A percentile compares a stretch with the other conserved stretches of the same genome.
Evolutionary conservation across 2,888 invertebrate species (phyloP).

Genomic region (Perdita meconis): DNA sequence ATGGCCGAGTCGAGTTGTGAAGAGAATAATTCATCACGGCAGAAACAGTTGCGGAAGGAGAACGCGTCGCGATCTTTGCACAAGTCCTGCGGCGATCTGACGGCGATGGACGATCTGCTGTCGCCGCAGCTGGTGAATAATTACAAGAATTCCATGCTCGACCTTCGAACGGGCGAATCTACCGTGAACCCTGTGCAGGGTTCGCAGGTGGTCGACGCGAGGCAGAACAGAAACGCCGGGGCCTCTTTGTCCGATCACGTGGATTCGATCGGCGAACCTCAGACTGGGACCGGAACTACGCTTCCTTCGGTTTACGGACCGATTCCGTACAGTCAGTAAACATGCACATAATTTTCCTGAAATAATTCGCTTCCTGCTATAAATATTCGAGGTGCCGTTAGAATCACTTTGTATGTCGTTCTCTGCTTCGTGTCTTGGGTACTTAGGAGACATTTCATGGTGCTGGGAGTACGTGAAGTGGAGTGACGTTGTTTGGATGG

Average conservation of each 20-base stretch:
- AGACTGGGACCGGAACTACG: constrained; percentile 84
- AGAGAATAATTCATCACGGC: neutral
- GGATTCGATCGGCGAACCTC: constrained; percentile 68
- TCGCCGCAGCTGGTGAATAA: constrained; percentile 78
- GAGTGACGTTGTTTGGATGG: too few relatives aligned
- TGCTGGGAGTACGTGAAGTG: neutral
- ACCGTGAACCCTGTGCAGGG: constrained; percentile 10
- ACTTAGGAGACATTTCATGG: neutral
- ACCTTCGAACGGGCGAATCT: constrained; percentile 48
- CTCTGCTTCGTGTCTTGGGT: neutral
- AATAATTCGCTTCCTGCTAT: constrained; percentile 59
- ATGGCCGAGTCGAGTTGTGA: neutral
- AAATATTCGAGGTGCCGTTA: constrained; percentile 56
- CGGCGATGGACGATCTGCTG: constrained; percentile 67
- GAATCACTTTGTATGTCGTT: constrained; percentile 6
- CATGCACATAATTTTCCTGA: constrained; percentile 63
- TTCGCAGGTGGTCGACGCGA: constrained; percentile 34
- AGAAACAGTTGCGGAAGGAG: neutral
- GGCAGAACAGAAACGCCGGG: constrained; percentile 47
- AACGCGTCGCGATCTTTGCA: constrained; percentile 34
- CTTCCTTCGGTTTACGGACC: constrained; percentile 91
- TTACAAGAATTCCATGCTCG: constrained; percentile 74
- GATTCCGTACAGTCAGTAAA: constrained; percentile 91
- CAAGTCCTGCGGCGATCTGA: constrained; percentile 71
- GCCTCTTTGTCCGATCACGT: constrained; percentile 55